phyloP scores from a whole-genome alignment of 2,888 invertebrate species.

The Deladenus siricidicola region DNA sequence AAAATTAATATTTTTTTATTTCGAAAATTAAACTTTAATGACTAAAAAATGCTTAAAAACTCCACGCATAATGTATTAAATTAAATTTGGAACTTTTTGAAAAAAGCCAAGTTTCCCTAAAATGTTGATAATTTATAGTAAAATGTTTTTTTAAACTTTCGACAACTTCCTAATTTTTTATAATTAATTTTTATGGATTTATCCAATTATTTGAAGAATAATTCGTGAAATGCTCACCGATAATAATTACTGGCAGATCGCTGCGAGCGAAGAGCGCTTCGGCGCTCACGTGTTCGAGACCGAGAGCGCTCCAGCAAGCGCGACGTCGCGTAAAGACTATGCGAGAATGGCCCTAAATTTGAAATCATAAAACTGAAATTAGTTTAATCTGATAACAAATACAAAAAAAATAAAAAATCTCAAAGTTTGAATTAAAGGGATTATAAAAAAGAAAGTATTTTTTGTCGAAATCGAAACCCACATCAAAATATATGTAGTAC shows the following conservation, averaged over 20 bases:
- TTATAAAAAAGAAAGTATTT: neutral
- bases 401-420: no score
- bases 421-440: neutral
- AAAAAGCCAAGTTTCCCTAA: no score
- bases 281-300: slow-evolving; percentile 51
- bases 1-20: neutral
- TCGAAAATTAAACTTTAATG: neutral
- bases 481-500: neutral
- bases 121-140: no score
- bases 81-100: no score
- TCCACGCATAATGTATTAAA: no score
- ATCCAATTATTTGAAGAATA: neutral
- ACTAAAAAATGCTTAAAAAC: no score
- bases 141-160: no score
- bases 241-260: slow-evolving; percentile 47
- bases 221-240: slow-evolving; percentile 3
- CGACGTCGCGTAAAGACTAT: slow-evolving; percentile 47
- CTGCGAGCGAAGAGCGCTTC: slow-evolving; percentile 47
- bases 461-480: no score
- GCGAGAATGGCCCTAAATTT: slow-evolving; percentile 43
- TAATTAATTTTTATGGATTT: no score
- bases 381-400: no score
- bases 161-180: no score
- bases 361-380: neutral
- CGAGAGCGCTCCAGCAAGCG: slow-evolving; percentile 51